Conservation (phyloP, 2,113 vertebrate genomes). For the Amazona guildingii region DNA sequence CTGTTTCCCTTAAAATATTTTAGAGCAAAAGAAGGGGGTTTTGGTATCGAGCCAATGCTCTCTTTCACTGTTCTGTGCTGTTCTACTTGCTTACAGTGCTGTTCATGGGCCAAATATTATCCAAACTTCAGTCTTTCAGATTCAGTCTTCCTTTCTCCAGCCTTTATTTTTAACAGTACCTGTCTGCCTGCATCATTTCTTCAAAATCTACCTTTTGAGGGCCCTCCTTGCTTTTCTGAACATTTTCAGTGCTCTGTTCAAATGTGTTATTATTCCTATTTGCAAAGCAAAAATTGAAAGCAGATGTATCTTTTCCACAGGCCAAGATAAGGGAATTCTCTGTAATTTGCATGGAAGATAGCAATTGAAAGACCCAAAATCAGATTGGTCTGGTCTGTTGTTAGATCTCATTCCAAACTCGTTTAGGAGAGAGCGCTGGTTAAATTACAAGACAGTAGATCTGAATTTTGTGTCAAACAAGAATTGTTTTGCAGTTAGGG, state of each 20-base stretch:
- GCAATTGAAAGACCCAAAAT: neutral
- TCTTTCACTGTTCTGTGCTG: neutral
- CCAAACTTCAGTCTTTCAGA: neutral
- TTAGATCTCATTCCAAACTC: neutral
- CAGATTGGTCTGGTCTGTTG: neutral
- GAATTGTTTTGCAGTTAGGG: neutral
- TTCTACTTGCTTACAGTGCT: neutral
- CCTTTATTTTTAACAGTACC: neutral
- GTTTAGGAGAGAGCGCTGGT: neutral
- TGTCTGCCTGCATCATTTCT: neutral
- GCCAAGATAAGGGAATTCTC: neutral
- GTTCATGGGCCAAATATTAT: neutral
- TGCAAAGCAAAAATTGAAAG: neutral
- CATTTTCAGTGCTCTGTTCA: neutral
- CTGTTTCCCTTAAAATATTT: neutral
- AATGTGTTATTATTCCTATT: neutral
- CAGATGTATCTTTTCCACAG: neutral
- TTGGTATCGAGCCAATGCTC: neutral
- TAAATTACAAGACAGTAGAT: neutral
- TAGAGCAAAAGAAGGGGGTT: fast-evolving
- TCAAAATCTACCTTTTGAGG: neutral
- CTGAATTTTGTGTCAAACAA: neutral
- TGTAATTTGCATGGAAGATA: neutral
- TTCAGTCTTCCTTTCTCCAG: neutral
- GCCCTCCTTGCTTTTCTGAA: neutral